Evolutionary conservation across 2,113 vertebrate genomes (phyloP).

Genomic region (Gallinago paraguaiae): DNA sequence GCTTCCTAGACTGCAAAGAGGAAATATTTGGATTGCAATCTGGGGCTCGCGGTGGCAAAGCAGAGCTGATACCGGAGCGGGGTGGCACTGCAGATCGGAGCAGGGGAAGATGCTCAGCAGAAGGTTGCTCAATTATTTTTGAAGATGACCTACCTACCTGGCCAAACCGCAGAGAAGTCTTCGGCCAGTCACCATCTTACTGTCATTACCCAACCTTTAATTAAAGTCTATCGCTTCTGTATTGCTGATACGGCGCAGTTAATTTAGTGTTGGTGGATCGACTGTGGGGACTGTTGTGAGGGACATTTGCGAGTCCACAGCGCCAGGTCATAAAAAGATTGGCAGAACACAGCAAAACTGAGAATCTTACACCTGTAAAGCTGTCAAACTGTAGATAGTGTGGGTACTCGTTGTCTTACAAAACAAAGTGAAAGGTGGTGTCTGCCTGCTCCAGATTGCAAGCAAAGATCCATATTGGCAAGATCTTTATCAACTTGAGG

Average conservation of each 20-base stretch:
- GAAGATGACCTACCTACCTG: not conserved
- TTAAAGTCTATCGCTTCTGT: not conserved
- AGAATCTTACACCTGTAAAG: constrained; percentile 25
- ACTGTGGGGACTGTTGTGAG: not conserved
- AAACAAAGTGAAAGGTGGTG: not conserved
- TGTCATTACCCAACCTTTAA: not conserved
- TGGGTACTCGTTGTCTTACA: not conserved
- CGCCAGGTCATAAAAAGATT: constrained; percentile 6
- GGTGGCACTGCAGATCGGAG: not conserved
- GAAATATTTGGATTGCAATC: constrained; percentile 3
- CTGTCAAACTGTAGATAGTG: not conserved
- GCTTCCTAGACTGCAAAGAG: not conserved
- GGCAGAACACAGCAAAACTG: not conserved
- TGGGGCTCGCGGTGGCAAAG: not conserved
- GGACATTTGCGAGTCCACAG: not conserved
- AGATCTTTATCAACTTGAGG: not conserved
- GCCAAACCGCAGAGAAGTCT: not conserved
- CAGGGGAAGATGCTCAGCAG: not conserved
- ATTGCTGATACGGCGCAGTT: not conserved
- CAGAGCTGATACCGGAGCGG: not conserved
- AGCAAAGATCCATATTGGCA: not conserved
- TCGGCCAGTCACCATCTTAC: not conserved
- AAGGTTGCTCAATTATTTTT: not conserved
- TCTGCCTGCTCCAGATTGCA: not conserved
- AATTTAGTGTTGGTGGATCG: not conserved